These are phyloP conservation scores for Cetonia aurata DNA, from an alignment of 2,888 invertebrate genomes.

Conservation along the genomic window DNA sequence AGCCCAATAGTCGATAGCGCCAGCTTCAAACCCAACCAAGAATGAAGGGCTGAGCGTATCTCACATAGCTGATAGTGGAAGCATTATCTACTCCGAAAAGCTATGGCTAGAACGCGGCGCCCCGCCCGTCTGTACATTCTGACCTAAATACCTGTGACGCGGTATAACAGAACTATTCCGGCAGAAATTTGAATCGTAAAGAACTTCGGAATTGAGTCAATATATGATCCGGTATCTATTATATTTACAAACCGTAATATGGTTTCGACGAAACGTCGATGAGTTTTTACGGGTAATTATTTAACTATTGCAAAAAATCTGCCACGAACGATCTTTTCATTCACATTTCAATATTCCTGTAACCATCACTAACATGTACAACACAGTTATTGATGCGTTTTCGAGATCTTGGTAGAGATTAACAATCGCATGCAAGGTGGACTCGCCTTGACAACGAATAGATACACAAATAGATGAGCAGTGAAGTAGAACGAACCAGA, in stretches of 20 bases:
- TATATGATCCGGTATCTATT: too few species aligned
- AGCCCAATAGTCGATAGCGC: background rate
- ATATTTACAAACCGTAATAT: too few species aligned
- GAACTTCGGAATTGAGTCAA: too few species aligned
- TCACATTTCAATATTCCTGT: background rate
- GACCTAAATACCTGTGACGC: conserved; percentile 20
- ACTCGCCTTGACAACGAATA: too few species aligned
- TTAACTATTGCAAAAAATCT: too few species aligned
- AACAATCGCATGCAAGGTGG: conserved; percentile 1
- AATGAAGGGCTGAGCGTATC: background rate
- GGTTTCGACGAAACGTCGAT: too few species aligned
- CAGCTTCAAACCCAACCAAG: background rate
- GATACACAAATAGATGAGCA: background rate
- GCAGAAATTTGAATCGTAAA: conserved; percentile 20
- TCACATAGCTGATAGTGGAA: background rate
- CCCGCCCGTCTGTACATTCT: conserved; percentile 1
- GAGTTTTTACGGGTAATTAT: too few species aligned
- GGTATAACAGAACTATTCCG: conserved; percentile 2
- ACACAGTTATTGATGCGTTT: background rate
- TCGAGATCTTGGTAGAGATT: background rate
- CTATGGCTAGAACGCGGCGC: background rate
- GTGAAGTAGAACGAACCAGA: background rate
- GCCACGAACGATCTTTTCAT: too few species aligned
- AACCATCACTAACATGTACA: background rate
- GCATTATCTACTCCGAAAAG: background rate